Evolutionary conservation across 2,888 invertebrate species (phyloP).

Genomic region (Elysia crispata): DNA sequence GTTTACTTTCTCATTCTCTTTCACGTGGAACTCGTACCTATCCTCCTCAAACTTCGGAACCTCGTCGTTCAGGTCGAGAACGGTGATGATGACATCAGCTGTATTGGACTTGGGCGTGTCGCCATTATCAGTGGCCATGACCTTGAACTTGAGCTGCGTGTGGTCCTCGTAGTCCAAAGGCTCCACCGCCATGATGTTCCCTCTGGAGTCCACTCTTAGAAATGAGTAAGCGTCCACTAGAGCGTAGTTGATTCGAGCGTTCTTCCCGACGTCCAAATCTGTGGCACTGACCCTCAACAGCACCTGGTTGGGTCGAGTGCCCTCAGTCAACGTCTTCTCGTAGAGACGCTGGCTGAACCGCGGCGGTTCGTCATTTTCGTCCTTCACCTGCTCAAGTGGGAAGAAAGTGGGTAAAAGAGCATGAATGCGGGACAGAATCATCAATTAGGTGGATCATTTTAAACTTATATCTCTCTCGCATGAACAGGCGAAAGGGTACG

Average conservation of each 20-base stretch:
- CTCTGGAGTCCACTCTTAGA: slow-evolving; percentile 61
- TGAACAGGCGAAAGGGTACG: too few species aligned
- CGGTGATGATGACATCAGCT: slow-evolving; percentile 54
- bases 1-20: slow-evolving; percentile 55
- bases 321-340: slow-evolving; percentile 60
- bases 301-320: slow-evolving; percentile 60
- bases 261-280: slow-evolving; percentile 61
- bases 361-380: slow-evolving; percentile 94
- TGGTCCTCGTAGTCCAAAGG: slow-evolving; percentile 63
- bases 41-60: slow-evolving; percentile 55
- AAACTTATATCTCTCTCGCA: too few species aligned
- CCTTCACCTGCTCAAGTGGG: slow-evolving; percentile 81
- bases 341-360: slow-evolving; percentile 82
- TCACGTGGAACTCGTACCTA: slow-evolving; percentile 56
- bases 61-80: slow-evolving; percentile 63
- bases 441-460: too few species aligned
- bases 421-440: too few species aligned
- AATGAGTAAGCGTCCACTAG: slow-evolving; percentile 51
- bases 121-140: slow-evolving; percentile 94
- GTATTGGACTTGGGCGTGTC: slow-evolving; percentile 82
- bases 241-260: slow-evolving; percentile 61
- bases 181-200: slow-evolving; percentile 62
- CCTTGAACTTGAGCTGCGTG: slow-evolving; percentile 55
- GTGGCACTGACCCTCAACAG: slow-evolving; percentile 59
- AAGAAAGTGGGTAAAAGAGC: too few species aligned